These are phyloP conservation scores for Rhagoletis pomonella DNA, from an alignment of 1,140 invertebrate species.

Conservation along the genomic window DNA sequence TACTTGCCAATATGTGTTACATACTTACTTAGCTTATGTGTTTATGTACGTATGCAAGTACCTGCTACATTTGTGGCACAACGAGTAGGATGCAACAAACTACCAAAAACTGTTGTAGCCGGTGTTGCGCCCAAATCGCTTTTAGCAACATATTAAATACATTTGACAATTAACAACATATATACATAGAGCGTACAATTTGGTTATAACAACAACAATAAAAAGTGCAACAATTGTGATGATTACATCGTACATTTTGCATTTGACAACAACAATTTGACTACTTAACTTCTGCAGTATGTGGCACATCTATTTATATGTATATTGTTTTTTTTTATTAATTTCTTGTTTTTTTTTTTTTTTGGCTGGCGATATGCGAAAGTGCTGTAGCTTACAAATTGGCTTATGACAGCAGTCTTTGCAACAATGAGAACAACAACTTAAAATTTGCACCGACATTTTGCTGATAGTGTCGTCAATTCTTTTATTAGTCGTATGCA, in stretches of 20 bases:
- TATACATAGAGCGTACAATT: not conserved
- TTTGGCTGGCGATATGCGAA: not conserved
- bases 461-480: constrained; percentile 38
- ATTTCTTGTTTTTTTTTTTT: not conserved
- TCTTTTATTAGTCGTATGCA: constrained; percentile 4
- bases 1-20: not conserved
- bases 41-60: not conserved
- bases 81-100: not conserved
- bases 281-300: not conserved
- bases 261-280: not conserved
- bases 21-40: too few species aligned
- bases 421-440: not conserved
- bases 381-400: constrained; percentile 3
- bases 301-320: constrained; percentile 1
- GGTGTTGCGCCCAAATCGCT: constrained; percentile 24
- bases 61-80: not conserved
- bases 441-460: not conserved
- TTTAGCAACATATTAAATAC: constrained; percentile 27
- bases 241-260: constrained; percentile 26
- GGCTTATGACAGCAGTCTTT: not conserved
- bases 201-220: not conserved
- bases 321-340: too few species aligned
- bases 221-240: not conserved
- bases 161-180: constrained; percentile 51
- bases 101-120: too few species aligned